phyloP scores from a whole-genome alignment of 1,140 invertebrate species.

The Drosophila truncata region DNA sequence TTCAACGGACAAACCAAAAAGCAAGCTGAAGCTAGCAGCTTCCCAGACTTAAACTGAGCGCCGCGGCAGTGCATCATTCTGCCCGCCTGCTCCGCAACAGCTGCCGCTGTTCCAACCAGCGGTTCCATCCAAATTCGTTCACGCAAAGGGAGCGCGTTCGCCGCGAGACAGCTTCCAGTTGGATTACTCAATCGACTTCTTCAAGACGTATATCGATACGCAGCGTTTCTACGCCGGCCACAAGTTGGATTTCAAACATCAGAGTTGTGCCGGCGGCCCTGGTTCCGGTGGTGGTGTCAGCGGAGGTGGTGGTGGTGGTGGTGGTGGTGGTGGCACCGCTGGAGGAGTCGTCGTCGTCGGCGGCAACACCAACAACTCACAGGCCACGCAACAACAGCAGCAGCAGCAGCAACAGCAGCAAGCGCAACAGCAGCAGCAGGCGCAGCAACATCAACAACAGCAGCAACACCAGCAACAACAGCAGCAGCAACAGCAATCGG shows the following conservation, averaged over 20 bases:
- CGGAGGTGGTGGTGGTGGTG: conserved; percentile 83
- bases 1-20: neutral
- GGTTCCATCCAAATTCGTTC: conserved; percentile 14
- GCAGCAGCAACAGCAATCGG: conserved; percentile 41
- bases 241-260: conserved; percentile 88
- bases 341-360: conserved; percentile 85
- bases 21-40: neutral
- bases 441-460: conserved; percentile 28
- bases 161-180: conserved; percentile 79
- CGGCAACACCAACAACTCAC: conserved; percentile 58
- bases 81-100: conserved; percentile 3
- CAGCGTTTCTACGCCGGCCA: conserved; percentile 85
- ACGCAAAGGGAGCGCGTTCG: conserved; percentile 54
- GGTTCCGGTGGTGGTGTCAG: conserved; percentile 82
- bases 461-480: conserved; percentile 33
- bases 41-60: neutral
- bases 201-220: conserved; percentile 85
- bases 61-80: conserved; percentile 6
- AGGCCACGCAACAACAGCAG: conserved; percentile 22
- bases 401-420: conserved; percentile 36
- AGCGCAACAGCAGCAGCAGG: conserved; percentile 24
- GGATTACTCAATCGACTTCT: conserved; percentile 83
- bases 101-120: neutral
- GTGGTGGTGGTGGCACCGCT: conserved; percentile 80
- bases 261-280: conserved; percentile 86